Evolutionary conservation across 1,140 invertebrate genomes (phyloP), one percentile per base, ranked within the genome.

Genomic region (Calephelis nemesis): DNA sequence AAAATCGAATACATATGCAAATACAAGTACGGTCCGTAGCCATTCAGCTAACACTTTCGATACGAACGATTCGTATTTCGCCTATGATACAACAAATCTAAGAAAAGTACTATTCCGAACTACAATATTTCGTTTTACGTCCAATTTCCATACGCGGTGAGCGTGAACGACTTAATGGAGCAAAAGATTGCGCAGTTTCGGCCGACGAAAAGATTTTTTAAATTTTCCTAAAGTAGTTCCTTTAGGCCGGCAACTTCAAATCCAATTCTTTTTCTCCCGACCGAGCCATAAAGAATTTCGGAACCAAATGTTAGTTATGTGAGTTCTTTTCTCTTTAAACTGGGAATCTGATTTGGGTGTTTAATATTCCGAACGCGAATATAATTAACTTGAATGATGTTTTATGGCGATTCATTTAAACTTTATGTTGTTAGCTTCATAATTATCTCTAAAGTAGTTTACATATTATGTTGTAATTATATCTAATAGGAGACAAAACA

Each of bases 81-180:
- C 13, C 8, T 54, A 54, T 54, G 73, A 77, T 68, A 77, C 69
- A 74, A 73, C 73, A 75, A 77, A 77, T 77, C 75, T 73, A 73
- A 65, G 68, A 73, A 75, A 78, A 74, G 72, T 79, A 85, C 78
- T 81, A 83, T 83, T 79, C 67, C 71, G 74, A 64, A 82, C 71
- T 71, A 83, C 78, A 80, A 81, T 82, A 84, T 84, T 85, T 84
- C 82, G 79, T 81, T 85, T 83, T 79, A 80, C 81, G 81, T 84
- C 79, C 85, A 87, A 87, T 87, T 85, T 87, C 83, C 85, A 87
- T 87, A 85, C 78, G 78, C 85, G 83, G 74, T 75, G 76, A 82
- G 81, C 85, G 83, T 87, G 83, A 85, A 87, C 74, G 74, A 74
- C 72, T 85, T 85, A 87, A 87, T 85, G 85, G 85, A 77, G 77